Evolutionary conservation across 2,888 invertebrate species (phyloP).

Genomic region (Lysandra bellargus): DNA sequence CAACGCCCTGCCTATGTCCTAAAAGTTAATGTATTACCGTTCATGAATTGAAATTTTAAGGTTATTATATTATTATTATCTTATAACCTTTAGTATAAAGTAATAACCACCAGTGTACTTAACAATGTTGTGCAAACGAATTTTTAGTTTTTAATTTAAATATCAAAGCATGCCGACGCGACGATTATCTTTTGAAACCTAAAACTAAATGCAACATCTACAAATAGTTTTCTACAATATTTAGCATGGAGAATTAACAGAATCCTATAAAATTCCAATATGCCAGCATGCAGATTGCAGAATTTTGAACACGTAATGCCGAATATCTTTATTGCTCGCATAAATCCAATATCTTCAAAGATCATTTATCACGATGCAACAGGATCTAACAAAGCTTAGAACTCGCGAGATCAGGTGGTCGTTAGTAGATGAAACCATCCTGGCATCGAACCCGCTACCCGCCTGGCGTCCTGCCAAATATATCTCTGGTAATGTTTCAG

Average conservation of each 20-base stretch:
- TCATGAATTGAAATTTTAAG: not conserved
- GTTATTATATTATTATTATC: no score
- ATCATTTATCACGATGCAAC: constrained; percentile 40
- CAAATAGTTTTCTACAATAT: no score
- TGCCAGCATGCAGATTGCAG: not conserved
- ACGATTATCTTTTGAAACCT: no score
- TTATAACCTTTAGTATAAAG: no score
- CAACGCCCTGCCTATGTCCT: not conserved
- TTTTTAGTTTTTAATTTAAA: no score
- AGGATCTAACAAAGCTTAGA: constrained; percentile 40
- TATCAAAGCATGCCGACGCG: no score
- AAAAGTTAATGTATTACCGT: not conserved
- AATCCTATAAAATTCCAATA: not conserved
- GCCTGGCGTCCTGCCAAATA: constrained; percentile 45
- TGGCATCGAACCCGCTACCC: constrained; percentile 42
- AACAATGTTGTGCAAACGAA: no score
- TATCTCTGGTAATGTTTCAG: constrained; percentile 40
- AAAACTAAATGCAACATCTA: no score
- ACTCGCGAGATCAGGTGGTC: constrained; percentile 42
- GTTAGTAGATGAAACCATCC: constrained; percentile 42
- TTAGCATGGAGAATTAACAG: no score
- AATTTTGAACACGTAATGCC: constrained; percentile 4
- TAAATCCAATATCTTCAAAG: constrained; percentile 34
- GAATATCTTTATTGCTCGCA: constrained; percentile 33
- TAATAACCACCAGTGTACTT: no score